Evolutionary conservation across 2,888 invertebrate genomes (phyloP).

Genomic region (Clusia tigrina): DNA sequence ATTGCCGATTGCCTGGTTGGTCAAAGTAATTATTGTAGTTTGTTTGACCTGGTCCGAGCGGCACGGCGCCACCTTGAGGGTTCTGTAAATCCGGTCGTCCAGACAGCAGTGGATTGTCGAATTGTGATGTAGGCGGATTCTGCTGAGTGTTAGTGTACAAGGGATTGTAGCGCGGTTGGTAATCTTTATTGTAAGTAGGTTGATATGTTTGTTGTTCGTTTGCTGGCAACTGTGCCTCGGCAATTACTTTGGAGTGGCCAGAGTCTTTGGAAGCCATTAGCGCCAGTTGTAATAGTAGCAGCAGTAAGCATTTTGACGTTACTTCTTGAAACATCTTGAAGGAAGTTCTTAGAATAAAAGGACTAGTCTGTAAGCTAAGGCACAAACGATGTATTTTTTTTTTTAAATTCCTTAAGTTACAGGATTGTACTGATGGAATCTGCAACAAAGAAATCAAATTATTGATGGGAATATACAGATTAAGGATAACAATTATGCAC

Average conservation of each 20-base stretch:
- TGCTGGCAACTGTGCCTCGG: conserved; percentile 30
- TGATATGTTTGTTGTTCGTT: conserved; percentile 47
- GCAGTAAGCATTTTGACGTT: neutral
- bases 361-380: no score
- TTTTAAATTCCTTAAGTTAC: no score
- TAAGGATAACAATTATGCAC: no score
- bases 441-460: no score
- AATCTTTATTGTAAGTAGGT: conserved; percentile 54
- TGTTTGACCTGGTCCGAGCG: conserved; percentile 28
- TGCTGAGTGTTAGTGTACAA: conserved; percentile 49
- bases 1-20: conserved; percentile 38
- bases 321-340: neutral
- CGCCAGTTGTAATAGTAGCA: conserved; percentile 10
- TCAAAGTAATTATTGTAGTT: conserved; percentile 41
- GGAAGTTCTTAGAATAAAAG: no score
- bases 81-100: conserved; percentile 47
- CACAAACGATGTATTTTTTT: no score
- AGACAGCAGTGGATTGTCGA: conserved; percentile 51
- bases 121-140: conserved; percentile 45
- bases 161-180: conserved; percentile 59
- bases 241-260: conserved; percentile 20
- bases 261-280: conserved; percentile 7
- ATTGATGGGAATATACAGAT: no score
- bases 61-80: conserved; percentile 28
- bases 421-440: no score